Base-by-base conservation (phyloP, 2,888 invertebrate species). In the Scrobipalpa costella region DNA sequence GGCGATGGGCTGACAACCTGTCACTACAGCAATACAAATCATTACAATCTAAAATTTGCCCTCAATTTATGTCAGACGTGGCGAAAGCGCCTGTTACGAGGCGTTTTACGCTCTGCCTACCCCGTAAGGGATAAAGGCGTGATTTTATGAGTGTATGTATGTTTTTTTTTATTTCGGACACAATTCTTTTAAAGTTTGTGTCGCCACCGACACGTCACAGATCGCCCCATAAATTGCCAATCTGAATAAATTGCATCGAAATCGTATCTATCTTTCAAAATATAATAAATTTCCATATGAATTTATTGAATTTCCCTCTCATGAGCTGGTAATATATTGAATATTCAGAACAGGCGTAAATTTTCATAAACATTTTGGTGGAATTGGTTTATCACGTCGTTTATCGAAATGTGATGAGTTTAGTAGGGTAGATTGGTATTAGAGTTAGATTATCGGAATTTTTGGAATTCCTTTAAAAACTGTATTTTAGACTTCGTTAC, bases 201-300 rank as follows among this genome's bases (percentile, higher is more conserved):
- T n/a, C n/a, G n/a, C n/a, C n/a, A n/a, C n/a, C n/a, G n/a, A n/a
- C n/a, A n/a, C n/a, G n/a, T n/a, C n/a, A n/a, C n/a, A n/a, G n/a
- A n/a, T n/a, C n/a, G n/a, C n/a, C n/a, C n/a, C n/a, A n/a, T 58
- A 21, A 58, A 58, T 58, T 58, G 57, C 9, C 57, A 58, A 58
- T 58, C 36, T 58, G 57, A 58, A 58, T 38, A 58, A 58, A 58
- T 58, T 58, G 57, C 40, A 40, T 40, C 40, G 50, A 21, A 58
- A 38, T 58, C 57, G 57, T 40, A 58, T 58, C 57, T 38, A 58
- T 38, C 57, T 58, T 58, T 19, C 38, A 58, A 58, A 38, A 58
- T 58, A 58, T 52, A 52, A 52, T 52, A 44, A 44, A 38, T 38
- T 58, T 38, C 11, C 38, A 17, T 40, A 17, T 13, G 17, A 17